Conservation (phyloP, 1,140 invertebrate genomes). For the Halictus rubicundus region DNA sequence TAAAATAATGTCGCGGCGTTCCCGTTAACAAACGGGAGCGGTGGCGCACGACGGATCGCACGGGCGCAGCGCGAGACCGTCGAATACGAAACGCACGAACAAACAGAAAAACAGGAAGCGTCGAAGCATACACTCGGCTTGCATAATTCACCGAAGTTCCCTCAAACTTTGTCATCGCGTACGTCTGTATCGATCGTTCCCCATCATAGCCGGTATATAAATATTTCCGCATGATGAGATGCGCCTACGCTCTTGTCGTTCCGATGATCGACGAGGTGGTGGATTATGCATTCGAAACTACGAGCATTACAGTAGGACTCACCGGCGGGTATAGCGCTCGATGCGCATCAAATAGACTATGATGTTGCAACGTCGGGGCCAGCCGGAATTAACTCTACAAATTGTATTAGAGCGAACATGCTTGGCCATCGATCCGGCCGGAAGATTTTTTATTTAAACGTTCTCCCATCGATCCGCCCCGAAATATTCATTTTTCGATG, state of each 20-base stretch:
- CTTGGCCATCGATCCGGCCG: background rate
- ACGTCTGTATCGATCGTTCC: conserved; percentile 31
- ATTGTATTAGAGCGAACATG: background rate
- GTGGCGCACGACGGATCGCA: no score
- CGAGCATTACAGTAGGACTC: background rate
- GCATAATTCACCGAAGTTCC: conserved; percentile 36
- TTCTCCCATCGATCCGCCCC: no score
- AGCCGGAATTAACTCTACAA: background rate
- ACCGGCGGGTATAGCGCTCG: background rate
- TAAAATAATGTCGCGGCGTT: no score
- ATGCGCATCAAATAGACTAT: background rate
- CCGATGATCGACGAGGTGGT: conserved; percentile 27
- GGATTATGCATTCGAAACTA: conserved; percentile 27
- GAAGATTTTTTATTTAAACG: background rate
- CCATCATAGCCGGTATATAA: conserved; percentile 20
- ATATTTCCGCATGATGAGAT: conserved; percentile 37
- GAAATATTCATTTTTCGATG: no score
- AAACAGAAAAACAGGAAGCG: conserved; percentile 25
- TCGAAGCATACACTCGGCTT: background rate
- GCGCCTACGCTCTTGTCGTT: conserved; percentile 20
- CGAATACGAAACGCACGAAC: background rate
- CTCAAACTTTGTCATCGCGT: conserved; percentile 41
- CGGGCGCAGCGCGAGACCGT: no score
- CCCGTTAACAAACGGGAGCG: no score
- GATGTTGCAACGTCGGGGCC: background rate